A percentile compares a stretch with the other conserved stretches of the same genome.
Conservation (phyloP, 2,888 invertebrate species). For the Amiota minor region DNA sequence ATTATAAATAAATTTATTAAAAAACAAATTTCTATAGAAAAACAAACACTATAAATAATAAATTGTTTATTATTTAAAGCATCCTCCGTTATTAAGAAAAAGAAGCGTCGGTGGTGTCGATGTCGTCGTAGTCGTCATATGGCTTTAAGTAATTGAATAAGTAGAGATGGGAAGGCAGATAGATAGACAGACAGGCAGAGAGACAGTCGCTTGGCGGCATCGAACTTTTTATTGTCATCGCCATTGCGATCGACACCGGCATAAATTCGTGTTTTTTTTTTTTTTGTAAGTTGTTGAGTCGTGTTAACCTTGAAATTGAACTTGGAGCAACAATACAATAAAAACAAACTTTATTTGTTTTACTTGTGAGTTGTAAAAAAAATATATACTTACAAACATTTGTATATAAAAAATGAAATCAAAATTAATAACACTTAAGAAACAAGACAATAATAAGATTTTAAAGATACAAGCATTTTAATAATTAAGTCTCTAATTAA, state of each 20-base stretch:
- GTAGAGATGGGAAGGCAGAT: no score
- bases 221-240: no score
- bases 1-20: neutral
- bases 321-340: slow-evolving; percentile 55
- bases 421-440: no score
- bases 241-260: slow-evolving; percentile 39
- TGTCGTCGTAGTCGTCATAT: no score
- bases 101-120: neutral
- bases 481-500: no score
- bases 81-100: neutral
- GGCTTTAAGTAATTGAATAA: no score
- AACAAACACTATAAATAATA: neutral
- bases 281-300: slow-evolving; percentile 29
- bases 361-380: slow-evolving; percentile 27
- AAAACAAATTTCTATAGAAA: neutral
- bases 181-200: no score
- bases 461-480: no score
- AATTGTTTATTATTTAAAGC: neutral
- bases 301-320: slow-evolving; percentile 65
- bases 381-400: neutral
- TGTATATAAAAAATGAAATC: neutral
- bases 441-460: no score
- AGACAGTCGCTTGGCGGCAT: no score
- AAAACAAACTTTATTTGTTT: slow-evolving; percentile 41
- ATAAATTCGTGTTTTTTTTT: slow-evolving; percentile 39